A percentile compares a stretch with the other conserved stretches of the same genome.
phyloP scores from a whole-genome alignment of 2,888 invertebrate species.

The Epistrophe eligans region DNA sequence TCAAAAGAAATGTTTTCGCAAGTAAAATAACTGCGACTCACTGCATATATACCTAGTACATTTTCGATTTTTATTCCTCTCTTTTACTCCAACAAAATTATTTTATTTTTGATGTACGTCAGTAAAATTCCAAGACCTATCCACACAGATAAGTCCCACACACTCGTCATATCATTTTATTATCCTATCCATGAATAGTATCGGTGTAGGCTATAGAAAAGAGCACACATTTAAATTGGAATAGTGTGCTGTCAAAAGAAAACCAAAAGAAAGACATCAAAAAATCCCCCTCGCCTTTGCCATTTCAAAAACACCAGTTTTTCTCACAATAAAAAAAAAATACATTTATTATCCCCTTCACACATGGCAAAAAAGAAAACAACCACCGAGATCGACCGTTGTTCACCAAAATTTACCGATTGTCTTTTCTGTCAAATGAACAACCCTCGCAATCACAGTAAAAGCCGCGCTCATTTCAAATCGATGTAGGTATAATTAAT shows the following conservation, averaged over 20 bases:
- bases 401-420: background rate
- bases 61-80: background rate
- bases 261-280: constrained; percentile 29
- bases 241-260: constrained; percentile 49
- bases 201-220: background rate
- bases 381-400: constrained; percentile 36
- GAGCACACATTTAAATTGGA: background rate
- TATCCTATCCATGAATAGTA: constrained; percentile 14
- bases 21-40: constrained; percentile 9
- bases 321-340: background rate
- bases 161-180: background rate
- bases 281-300: constrained; percentile 8
- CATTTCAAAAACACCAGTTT: constrained; percentile 1
- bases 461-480: background rate
- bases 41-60: background rate
- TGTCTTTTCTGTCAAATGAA: constrained; percentile 13
- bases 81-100: constrained; percentile 12
- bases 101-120: constrained; percentile 19
- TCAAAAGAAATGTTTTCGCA: background rate
- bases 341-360: constrained; percentile 10
- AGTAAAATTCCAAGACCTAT: constrained; percentile 30
- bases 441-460: constrained; percentile 30
- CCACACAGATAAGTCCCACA: background rate
- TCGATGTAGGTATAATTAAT: background rate
- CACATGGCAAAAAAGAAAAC: constrained; percentile 29